Conservation (phyloP, 2,888 invertebrate genomes). For the Limnephilus marmoratus region DNA sequence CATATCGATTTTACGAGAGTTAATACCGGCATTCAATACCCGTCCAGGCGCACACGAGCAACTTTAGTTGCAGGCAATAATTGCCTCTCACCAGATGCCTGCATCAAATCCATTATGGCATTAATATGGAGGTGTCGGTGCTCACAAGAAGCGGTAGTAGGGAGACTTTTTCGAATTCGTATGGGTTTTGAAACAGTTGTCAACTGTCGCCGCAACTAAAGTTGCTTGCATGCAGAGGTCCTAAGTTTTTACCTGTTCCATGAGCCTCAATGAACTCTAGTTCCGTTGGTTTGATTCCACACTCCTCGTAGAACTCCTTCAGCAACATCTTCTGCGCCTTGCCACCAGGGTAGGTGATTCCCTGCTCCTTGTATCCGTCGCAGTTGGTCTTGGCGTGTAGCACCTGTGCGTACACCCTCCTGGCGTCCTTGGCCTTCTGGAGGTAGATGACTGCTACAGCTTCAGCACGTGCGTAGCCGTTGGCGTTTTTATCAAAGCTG, state of each 20-base stretch:
- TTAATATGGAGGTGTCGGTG: no score
- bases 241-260: constrained; percentile 80
- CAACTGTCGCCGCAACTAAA: neutral
- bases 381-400: constrained; percentile 89
- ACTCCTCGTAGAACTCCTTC: constrained; percentile 82
- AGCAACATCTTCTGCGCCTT: constrained; percentile 80
- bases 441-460: constrained; percentile 83
- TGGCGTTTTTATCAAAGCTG: constrained; percentile 90
- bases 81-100: no score
- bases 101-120: no score
- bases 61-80: no score
- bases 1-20: no score
- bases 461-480: constrained; percentile 92
- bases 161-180: no score
- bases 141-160: no score
- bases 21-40: no score
- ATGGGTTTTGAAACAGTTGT: no score
- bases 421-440: constrained; percentile 85
- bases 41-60: no score
- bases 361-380: constrained; percentile 86
- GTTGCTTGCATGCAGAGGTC: neutral
- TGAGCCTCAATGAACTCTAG: constrained; percentile 93
- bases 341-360: constrained; percentile 83
- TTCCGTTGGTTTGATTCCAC: constrained; percentile 82
- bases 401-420: constrained; percentile 82